Evolutionary conservation across 1,140 invertebrate species (phyloP).

Genomic region (Aphis gossypii): DNA sequence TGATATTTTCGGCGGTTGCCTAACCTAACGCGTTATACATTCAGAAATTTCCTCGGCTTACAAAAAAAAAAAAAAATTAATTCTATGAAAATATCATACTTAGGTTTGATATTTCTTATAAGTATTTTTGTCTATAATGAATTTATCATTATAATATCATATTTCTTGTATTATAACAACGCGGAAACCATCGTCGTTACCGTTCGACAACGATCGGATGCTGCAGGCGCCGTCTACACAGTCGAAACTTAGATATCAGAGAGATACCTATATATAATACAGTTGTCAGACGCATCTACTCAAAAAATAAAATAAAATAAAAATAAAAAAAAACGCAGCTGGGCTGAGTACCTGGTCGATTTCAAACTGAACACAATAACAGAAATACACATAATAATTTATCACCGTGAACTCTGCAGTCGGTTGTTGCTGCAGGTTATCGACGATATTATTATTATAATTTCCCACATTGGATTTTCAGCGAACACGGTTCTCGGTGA

Average conservation of each 20-base stretch:
- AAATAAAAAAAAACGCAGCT: background rate
- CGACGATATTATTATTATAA: background rate
- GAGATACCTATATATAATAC: background rate
- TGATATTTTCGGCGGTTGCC: background rate
- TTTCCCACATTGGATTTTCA: background rate
- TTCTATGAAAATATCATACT: background rate
- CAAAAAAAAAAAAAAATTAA: background rate
- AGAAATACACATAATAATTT: background rate
- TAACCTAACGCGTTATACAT: background rate
- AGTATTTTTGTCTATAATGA: background rate
- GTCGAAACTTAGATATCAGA: background rate
- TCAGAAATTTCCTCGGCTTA: background rate
- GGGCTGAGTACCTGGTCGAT: background rate
- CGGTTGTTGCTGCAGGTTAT: background rate
- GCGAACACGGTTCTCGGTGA: no score
- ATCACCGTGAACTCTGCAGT: background rate
- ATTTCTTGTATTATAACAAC: no score
- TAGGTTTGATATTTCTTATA: background rate
- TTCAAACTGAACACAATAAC: background rate
- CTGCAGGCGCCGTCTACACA: background rate
- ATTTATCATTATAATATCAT: background rate
- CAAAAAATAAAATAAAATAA: background rate
- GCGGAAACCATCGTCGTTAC: no score
- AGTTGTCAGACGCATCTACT: background rate
- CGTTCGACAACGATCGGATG: no score